Conservation (phyloP, 1,140 invertebrate genomes). For the Microplitis demolitor region DNA sequence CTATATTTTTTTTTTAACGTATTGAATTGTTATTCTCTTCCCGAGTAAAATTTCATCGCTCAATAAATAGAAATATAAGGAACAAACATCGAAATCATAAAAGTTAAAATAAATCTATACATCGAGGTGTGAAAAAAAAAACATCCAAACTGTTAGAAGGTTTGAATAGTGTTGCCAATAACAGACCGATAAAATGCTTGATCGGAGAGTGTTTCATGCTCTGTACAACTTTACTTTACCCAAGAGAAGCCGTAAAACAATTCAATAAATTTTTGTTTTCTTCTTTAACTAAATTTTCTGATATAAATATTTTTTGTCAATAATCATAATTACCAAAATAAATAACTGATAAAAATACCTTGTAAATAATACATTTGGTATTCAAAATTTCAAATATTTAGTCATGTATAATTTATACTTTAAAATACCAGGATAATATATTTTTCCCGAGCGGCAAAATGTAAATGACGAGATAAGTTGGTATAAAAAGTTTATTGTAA, state of each 20-base stretch:
- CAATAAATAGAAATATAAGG: background rate
- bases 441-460: background rate
- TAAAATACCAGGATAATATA: background rate
- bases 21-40: too few species aligned
- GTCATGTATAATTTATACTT: too few species aligned
- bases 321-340: too few species aligned
- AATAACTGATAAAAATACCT: too few species aligned
- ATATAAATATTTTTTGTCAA: background rate
- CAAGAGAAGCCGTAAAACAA: background rate
- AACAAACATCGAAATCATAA: background rate
- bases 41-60: too few species aligned
- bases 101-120: background rate
- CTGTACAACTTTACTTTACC: background rate
- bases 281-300: background rate
- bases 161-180: background rate
- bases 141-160: background rate
- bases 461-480: background rate
- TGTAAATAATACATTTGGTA: too few species aligned
- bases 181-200: slow-evolving; percentile 11
- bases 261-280: background rate
- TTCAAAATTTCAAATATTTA: too few species aligned
- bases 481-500: background rate
- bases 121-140: background rate
- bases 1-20: too few species aligned
- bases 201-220: background rate